phyloP scores from a whole-genome alignment of 2,888 invertebrate species.

The Cheilosia soror region DNA sequence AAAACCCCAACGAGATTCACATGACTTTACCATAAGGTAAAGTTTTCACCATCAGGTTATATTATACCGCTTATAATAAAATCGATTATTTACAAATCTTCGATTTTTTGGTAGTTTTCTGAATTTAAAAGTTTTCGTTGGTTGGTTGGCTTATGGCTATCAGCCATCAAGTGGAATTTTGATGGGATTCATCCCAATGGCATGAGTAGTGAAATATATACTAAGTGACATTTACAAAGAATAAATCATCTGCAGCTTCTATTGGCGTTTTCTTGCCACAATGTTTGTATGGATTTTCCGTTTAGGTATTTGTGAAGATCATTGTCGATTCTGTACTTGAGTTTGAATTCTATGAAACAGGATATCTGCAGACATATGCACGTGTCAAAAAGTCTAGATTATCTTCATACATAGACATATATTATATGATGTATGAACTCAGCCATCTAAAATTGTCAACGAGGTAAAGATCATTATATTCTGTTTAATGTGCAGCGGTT shows the following conservation, averaged over 20 bases:
- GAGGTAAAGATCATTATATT: background rate
- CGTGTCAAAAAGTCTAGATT: background rate
- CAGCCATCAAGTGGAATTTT: background rate
- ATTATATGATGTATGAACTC: background rate
- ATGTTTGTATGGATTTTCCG: too few relatives aligned
- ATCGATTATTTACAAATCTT: slow-evolving; percentile 42
- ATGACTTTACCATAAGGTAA: background rate
- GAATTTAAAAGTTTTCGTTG: slow-evolving; percentile 3
- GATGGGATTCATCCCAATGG: background rate
- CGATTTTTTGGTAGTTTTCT: slow-evolving; percentile 7
- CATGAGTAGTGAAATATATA: background rate
- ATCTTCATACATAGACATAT: background rate
- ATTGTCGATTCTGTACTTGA: too few relatives aligned
- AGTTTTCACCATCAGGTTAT: slow-evolving; percentile 12
- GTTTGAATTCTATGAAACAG: background rate
- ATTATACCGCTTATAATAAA: slow-evolving; percentile 19
- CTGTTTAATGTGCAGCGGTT: background rate
- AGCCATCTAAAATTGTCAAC: slow-evolving; percentile 1
- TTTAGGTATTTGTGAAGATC: too few relatives aligned
- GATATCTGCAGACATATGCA: background rate
- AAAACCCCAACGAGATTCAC: slow-evolving; percentile 1
- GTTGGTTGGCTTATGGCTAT: background rate
- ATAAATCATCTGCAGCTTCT: too few relatives aligned
- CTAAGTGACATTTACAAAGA: background rate
- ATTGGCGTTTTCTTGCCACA: too few relatives aligned